Evolutionary conservation across 2,888 invertebrate genomes (phyloP), one percentile per base, ranked within the genome.

Genomic region (Rambutsinella grinnellia): DNA sequence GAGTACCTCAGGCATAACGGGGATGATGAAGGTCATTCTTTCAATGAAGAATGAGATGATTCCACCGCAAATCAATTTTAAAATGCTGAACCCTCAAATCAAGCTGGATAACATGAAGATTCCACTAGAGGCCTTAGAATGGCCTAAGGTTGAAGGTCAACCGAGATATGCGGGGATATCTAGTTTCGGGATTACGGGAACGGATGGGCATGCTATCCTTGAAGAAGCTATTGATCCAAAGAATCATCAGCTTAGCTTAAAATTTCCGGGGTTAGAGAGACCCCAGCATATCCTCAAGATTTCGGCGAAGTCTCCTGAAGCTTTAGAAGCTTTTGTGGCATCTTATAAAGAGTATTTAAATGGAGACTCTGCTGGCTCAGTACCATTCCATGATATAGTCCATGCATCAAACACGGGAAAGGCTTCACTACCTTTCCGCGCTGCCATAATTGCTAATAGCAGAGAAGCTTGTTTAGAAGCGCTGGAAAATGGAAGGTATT

Each of bases 1-100:
- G 47, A 23, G 56, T 6, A 21, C 54, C 19, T 61, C 56, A 17
- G 56, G 49, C 24, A 61, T 77, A 8, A 66, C 77, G 0, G 78
- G 79, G 0, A 51, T 79, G n/a, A 74, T 79, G 3, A 79, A 79
- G 56, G 74, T 76, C 0, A 15, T 79, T 13, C 44, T 79, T 21
- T 28, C 70, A 3, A 65, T 79, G 60, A 51, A 74, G 24, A 15
- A 76, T 44, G 68, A 76, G 46, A 28, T 62, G 15, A 72, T 79
- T 49, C 79, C 79, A 10, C 63, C 67, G 1, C 79, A 79, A 46
- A 2, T 49, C 13, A 68, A 77, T 47, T 66, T 79, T 5, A 54
- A 56, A 2, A 74, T 28, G 1, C 28, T 79, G 8, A 79, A 79
- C 51, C 79, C 79, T 1, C 15, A 54, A 10, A 76, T 79, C 15